Percentiles rank a stretch among this genome's conserved stretches.
Conservation (phyloP, 2,113 vertebrate species). For the Alces alces region DNA sequence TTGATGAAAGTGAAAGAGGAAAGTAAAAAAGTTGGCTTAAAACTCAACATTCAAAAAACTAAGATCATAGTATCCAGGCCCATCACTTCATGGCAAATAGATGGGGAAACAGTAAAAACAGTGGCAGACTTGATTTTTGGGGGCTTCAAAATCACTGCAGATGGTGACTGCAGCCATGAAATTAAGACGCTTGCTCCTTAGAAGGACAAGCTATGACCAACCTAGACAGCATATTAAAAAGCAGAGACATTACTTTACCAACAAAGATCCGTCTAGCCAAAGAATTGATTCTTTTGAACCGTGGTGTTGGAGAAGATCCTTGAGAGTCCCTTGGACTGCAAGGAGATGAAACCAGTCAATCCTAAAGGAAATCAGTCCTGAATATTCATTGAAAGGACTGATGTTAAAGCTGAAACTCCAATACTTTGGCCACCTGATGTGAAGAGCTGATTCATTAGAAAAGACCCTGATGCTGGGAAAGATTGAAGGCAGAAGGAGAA, state of each 20-base stretch:
- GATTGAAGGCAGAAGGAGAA: not conserved
- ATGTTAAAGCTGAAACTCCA: not conserved
- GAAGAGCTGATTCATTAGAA: not conserved
- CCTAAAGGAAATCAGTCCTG: not conserved
- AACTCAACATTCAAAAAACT: not conserved
- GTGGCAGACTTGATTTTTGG: accelerated
- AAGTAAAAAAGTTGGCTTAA: not conserved
- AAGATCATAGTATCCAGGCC: not conserved
- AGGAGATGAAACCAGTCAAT: not conserved
- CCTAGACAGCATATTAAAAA: not conserved
- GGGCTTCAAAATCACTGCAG: not conserved
- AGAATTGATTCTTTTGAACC: not conserved
- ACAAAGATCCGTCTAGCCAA: not conserved
- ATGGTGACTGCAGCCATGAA: not conserved
- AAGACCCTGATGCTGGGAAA: not conserved
- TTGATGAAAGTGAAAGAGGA: not conserved
- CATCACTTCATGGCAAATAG: not conserved
- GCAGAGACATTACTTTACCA: not conserved
- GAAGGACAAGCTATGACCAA: not conserved
- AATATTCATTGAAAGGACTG: not conserved
- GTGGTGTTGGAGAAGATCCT: not conserved
- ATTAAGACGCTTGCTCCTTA: not conserved
- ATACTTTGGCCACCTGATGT: not conserved
- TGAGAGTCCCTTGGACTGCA: not conserved
- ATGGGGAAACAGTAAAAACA: not conserved